Evolutionary conservation across 1,140 invertebrate species (phyloP).

Genomic region (Drosophila persimilis): DNA sequence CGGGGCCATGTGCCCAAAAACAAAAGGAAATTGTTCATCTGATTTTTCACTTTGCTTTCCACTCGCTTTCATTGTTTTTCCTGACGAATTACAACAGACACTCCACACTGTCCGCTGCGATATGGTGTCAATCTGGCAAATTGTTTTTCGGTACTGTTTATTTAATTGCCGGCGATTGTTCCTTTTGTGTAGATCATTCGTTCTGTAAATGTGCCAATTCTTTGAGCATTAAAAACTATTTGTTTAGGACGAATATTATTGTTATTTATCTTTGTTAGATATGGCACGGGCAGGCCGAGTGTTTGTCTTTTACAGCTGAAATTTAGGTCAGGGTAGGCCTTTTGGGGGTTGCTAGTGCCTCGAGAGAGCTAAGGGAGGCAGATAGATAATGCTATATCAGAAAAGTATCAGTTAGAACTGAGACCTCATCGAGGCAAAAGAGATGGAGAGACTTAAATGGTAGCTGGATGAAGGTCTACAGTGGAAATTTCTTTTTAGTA

Average conservation of each 20-base stretch:
- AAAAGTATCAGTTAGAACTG: not conserved
- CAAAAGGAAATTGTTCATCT: constrained; percentile 57
- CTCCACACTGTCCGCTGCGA: constrained; percentile 52
- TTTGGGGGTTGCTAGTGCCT: not conserved
- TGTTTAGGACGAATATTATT: constrained; percentile 15
- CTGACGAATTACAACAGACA: constrained; percentile 66
- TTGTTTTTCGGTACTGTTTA: constrained; percentile 68
- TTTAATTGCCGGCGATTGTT: constrained; percentile 48
- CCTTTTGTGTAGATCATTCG: constrained; percentile 12
- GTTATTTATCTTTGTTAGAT: constrained; percentile 34
- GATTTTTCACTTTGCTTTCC: constrained; percentile 24
- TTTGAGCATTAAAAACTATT: constrained; percentile 23
- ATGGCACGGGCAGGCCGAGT: not conserved
- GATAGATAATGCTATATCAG: too few relatives aligned
- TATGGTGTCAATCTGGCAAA: constrained; percentile 50
- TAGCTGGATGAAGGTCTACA: too few relatives aligned
- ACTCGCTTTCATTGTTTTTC: constrained; percentile 26
- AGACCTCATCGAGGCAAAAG: too few relatives aligned
- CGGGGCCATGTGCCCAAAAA: constrained; percentile 57
- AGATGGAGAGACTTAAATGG: too few relatives aligned
- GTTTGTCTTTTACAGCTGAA: constrained; percentile 1
- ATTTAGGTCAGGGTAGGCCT: not conserved
- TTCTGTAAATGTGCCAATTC: constrained; percentile 37
- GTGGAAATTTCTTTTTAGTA: too few relatives aligned
- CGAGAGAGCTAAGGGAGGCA: too few relatives aligned